A percentile compares a stretch with the other conserved stretches of the same genome.
Conservation (phyloP, 2,888 invertebrate genomes). For the Mythimna loreyi region DNA sequence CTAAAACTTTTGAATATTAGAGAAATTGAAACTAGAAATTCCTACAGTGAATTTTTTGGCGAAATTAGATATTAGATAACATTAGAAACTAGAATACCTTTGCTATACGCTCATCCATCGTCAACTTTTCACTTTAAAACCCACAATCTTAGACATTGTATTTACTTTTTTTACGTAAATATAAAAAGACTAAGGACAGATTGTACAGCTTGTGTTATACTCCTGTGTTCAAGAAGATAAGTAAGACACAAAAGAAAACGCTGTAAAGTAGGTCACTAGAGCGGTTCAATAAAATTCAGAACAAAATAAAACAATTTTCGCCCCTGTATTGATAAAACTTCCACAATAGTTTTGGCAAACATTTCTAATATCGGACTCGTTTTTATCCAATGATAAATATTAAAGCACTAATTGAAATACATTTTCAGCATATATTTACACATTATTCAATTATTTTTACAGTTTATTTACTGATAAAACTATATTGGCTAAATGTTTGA, state of each 20-base stretch:
- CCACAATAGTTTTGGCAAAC: conserved; percentile 25
- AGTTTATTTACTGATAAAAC: conserved; percentile 1
- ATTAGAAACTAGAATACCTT: conserved; percentile 57
- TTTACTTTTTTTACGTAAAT: conserved; percentile 18
- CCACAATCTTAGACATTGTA: conserved; percentile 55
- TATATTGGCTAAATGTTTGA: neutral
- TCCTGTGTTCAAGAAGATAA: conserved; percentile 11
- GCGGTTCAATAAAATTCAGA: conserved; percentile 62
- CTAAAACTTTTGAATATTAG: no score
- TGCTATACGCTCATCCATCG: conserved; percentile 72
- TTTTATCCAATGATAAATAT: neutral
- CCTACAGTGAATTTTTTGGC: neutral
- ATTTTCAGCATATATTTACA: neutral
- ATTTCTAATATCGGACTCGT: conserved; percentile 10
- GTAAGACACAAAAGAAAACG: conserved; percentile 67
- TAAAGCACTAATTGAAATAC: neutral
- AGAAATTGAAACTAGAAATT: no score
- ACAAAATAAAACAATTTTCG: conserved; percentile 42
- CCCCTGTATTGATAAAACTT: conserved; percentile 78
- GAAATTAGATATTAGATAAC: neutral
- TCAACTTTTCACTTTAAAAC: conserved; percentile 66
- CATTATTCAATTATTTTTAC: conserved; percentile 1
- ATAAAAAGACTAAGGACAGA: conserved; percentile 22
- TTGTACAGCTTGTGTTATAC: conserved; percentile 12
- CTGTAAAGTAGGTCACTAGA: conserved; percentile 76